These are phyloP conservation scores for Moxostoma hubbsi DNA, from an alignment of 2,797 vertebrate genomes.

Conservation along the genomic window DNA sequence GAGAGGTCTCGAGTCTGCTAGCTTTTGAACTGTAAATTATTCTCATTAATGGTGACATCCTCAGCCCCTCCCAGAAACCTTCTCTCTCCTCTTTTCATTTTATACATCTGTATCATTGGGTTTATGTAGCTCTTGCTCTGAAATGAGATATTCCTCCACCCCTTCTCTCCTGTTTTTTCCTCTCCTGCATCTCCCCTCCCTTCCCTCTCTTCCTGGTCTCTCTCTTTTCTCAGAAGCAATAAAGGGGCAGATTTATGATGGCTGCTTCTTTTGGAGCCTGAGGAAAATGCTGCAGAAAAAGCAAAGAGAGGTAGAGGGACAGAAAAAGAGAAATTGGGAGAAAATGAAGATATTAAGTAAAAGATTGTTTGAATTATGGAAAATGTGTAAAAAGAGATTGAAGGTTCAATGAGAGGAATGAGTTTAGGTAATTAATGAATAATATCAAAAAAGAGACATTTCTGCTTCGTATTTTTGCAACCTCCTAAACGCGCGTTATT, in stretches of 20 bases:
- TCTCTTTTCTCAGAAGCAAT: slow-evolving; percentile 77
- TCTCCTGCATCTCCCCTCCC: slow-evolving; percentile 46
- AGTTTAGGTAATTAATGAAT: background rate
- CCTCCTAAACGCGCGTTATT: slow-evolving; percentile 11
- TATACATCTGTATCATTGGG: slow-evolving; percentile 67
- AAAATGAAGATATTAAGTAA: slow-evolving; percentile 45
- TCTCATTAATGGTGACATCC: slow-evolving; percentile 51
- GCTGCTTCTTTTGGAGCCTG: slow-evolving; percentile 79
- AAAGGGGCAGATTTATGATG: slow-evolving; percentile 86
- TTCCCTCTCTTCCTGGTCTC: slow-evolving; percentile 17
- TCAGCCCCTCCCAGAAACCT: slow-evolving; percentile 42
- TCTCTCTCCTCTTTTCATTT: slow-evolving; percentile 49
- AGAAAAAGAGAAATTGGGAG: slow-evolving; percentile 60
- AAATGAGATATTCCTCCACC: slow-evolving; percentile 67
- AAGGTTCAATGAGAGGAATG: slow-evolving; percentile 21
- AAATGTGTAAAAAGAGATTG: slow-evolving; percentile 37
- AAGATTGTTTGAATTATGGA: slow-evolving; percentile 49
- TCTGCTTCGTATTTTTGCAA: slow-evolving; percentile 12
- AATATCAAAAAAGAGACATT: slow-evolving; percentile 29
- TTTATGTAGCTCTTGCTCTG: slow-evolving; percentile 46
- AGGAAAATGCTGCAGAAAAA: slow-evolving; percentile 70
- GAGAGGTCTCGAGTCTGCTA: slow-evolving; percentile 43
- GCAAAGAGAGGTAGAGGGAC: slow-evolving; percentile 56
- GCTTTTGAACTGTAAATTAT: slow-evolving; percentile 61
- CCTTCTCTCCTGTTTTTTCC: slow-evolving; percentile 58